Percentiles rank a stretch among this genome's conserved stretches.
Conservation (phyloP, 2,888 invertebrate species). For the Camptogramma bilineatum region DNA sequence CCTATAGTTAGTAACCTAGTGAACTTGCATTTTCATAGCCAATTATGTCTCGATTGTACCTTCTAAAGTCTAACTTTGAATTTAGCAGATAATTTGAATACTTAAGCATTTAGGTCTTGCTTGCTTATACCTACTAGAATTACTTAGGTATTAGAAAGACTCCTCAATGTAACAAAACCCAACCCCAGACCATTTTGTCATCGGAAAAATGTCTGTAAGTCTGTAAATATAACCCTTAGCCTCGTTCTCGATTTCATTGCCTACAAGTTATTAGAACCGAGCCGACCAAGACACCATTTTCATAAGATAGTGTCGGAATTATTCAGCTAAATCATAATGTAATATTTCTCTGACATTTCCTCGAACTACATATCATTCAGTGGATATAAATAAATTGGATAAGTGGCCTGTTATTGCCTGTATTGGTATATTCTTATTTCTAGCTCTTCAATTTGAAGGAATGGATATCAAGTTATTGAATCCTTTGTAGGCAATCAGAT, state of each 20-base stretch:
- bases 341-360: slow-evolving; percentile 25
- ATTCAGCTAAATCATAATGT: slow-evolving; percentile 19
- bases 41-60: not conserved
- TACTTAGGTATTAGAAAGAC: no score
- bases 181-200: not conserved
- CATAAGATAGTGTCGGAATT: slow-evolving; percentile 10
- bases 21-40: no score
- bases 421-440: no score
- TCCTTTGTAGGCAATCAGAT: slow-evolving; percentile 8
- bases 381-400: slow-evolving; percentile 39
- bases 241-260: slow-evolving; percentile 11
- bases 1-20: not conserved
- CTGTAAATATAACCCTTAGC: not conserved
- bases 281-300: slow-evolving; percentile 1
- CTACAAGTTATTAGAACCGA: slow-evolving; percentile 6
- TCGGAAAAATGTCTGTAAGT: not conserved
- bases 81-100: no score
- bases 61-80: not conserved
- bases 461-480: slow-evolving; percentile 39
- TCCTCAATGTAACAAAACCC: not conserved
- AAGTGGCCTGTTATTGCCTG: slow-evolving; percentile 27
- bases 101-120: no score
- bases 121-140: no score
- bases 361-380: slow-evolving; percentile 29
- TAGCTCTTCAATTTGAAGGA: slow-evolving; percentile 33